Percentiles rank a stretch among this genome's conserved stretches.
Conservation (phyloP, 2,888 invertebrate species). For the Synergus gifuensis region DNA sequence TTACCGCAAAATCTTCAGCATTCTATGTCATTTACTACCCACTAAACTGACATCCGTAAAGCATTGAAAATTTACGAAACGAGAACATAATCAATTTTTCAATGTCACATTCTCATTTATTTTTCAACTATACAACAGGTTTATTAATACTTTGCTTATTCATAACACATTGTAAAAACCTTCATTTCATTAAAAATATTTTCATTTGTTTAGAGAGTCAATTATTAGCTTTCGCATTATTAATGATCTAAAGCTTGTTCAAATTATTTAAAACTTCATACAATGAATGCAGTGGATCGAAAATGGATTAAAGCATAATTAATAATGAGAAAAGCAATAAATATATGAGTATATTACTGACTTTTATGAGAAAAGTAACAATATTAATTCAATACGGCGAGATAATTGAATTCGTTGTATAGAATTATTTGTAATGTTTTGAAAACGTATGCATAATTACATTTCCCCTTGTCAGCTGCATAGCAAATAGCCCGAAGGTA, state of each 20-base stretch:
- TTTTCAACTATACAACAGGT: neutral
- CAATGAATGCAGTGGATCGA: too few relatives aligned
- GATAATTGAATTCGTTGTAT: neutral
- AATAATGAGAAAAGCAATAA: too few relatives aligned
- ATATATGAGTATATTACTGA: too few relatives aligned
- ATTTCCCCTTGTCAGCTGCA: constrained; percentile 11
- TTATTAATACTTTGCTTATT: neutral
- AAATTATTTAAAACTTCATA: too few relatives aligned
- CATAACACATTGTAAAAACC: neutral
- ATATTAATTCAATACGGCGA: neutral
- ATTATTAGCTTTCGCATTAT: too few relatives aligned
- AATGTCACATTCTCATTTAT: neutral
- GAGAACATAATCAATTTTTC: neutral
- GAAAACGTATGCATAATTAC: constrained; percentile 26
- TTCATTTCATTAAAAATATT: too few relatives aligned
- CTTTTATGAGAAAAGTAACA: neutral
- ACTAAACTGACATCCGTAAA: neutral
- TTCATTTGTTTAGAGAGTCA: too few relatives aligned
- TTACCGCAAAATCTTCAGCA: constrained; percentile 27
- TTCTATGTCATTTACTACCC: constrained; percentile 27
- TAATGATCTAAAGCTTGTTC: too few relatives aligned
- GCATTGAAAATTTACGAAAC: constrained; percentile 11
- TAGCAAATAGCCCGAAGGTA: neutral
- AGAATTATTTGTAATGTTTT: constrained; percentile 7
- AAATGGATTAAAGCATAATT: too few relatives aligned